Percentiles rank a stretch among this genome's conserved stretches.
Evolutionary conservation across 2,888 invertebrate species (phyloP).

Genomic region (Spodoptera littoralis): DNA sequence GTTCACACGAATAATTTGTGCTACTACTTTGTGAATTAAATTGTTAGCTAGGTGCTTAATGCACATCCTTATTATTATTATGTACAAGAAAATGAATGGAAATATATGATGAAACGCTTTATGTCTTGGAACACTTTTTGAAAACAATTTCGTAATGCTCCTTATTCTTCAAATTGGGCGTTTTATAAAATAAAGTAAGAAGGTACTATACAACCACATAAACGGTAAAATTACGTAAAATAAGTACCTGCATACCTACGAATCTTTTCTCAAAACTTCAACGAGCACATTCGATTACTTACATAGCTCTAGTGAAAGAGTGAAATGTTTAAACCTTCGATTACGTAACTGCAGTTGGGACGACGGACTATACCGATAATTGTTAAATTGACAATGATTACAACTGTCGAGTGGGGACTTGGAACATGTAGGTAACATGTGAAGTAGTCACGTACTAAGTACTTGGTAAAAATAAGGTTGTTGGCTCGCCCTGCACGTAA

Average conservation of each 20-base stretch:
- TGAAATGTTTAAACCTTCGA: slow-evolving; percentile 26
- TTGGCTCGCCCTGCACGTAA: slow-evolving; percentile 29
- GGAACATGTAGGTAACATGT: slow-evolving; percentile 11
- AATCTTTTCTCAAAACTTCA: slow-evolving; percentile 30
- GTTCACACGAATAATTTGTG: slow-evolving; percentile 61
- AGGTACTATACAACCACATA: slow-evolving; percentile 1
- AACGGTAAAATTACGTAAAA: slow-evolving; percentile 47
- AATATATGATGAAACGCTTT: no score
- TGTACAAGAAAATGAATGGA: slow-evolving; percentile 36
- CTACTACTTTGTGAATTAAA: slow-evolving; percentile 53
- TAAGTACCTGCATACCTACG: not conserved
- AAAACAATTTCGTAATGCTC: slow-evolving; percentile 37
- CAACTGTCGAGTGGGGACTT: slow-evolving; percentile 18
- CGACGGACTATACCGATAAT: slow-evolving; percentile 42
- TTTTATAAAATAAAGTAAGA: slow-evolving; percentile 23
- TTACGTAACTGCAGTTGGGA: slow-evolving; percentile 35
- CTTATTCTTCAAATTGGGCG: slow-evolving; percentile 39
- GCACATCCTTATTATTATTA: slow-evolving; percentile 52
- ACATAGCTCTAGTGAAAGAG: slow-evolving; percentile 36
- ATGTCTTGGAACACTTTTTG: slow-evolving; percentile 28
- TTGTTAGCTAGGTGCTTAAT: no score
- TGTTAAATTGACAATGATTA: slow-evolving; percentile 49
- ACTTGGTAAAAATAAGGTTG: slow-evolving; percentile 21
- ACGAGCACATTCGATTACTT: slow-evolving; percentile 29
- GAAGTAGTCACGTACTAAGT: slow-evolving; percentile 29